Base-by-base conservation (phyloP, 2,113 vertebrate species). In the Lophochroa leadbeateri region DNA sequence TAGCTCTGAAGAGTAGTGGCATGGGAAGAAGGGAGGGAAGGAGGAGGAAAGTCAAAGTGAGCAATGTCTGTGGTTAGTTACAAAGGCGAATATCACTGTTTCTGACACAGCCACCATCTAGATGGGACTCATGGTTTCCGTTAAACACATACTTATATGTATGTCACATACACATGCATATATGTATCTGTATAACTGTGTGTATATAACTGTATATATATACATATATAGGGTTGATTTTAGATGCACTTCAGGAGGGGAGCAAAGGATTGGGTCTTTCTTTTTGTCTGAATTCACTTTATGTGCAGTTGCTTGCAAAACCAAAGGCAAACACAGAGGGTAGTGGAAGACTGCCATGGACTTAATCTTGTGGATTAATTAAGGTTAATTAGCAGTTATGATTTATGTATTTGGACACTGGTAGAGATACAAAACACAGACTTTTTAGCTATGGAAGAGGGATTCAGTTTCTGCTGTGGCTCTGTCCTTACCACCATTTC, bases 231-330 rank as follows among this genome's bases (percentile, higher is more conserved):
- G 41, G 23, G 33, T 46, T 94, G 89, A 83, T 90, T 85, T 90
- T 92, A 78, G 86, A 57, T 81, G 23, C 33, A 27, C 68, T 92
- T 96, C 90, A 92, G 60, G 68, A 86, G 24, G 23, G 58, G 29
- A 71, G 52, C 29, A 83, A 71, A 90, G 44, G 43, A 63, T 58
- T 63, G 28, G 43, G 23, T 20, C 18, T 88, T 94, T 75, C 82
- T 72, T 87, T 85, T 75, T 67, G 7, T 88, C 49, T 94, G 31
- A 63, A 49, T 14, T 82, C 44, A 58, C 37, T 70, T 49, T 78
- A 52, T 13, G 4, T 78, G 37, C 41, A 65, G 93, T 92, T 92
- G 60, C 76, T 90, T 83, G 64, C n/a, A 91, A 95, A 94, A 83
- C 68, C 61, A 75, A 93, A 95, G 77, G 79, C 82, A 60, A 93